Conservation (phyloP, 2,888 invertebrate species). For the Schizotus pectinicornis region DNA sequence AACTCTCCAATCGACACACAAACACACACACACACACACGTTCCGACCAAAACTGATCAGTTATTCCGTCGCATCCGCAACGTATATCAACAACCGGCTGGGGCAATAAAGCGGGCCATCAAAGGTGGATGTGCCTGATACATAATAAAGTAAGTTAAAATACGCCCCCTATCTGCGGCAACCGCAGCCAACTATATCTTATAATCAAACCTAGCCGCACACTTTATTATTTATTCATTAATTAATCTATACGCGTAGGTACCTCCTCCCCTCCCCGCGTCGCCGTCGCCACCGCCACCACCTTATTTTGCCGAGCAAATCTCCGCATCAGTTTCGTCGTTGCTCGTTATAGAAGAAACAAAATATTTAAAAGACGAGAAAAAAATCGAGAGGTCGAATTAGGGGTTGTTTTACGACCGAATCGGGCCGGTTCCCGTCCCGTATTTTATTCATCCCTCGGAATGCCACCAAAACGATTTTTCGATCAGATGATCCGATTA, state of each 20-base stretch:
- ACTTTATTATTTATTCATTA: slow-evolving; percentile 60
- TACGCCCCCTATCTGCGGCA: slow-evolving; percentile 45
- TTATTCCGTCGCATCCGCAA: slow-evolving; percentile 21
- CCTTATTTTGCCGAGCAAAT: no score
- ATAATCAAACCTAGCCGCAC: slow-evolving; percentile 55
- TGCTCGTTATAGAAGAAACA: no score
- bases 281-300: slow-evolving; percentile 8
- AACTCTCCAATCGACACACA: neutral
- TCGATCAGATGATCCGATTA: no score
- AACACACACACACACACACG: slow-evolving; percentile 16
- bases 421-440: no score
- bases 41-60: slow-evolving; percentile 21
- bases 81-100: slow-evolving; percentile 25
- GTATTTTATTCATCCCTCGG: no score
- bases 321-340: no score
- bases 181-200: slow-evolving; percentile 54
- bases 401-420: no score
- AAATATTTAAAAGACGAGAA: no score
- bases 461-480: no score
- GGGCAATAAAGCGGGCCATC: slow-evolving; percentile 46
- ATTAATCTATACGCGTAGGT: slow-evolving; percentile 55
- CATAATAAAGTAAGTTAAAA: slow-evolving; percentile 54
- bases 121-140: slow-evolving; percentile 49
- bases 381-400: no score
- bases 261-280: slow-evolving; percentile 1